Percentiles rank a stretch among this genome's conserved stretches.
Evolutionary conservation across 2,113 vertebrate species (phyloP).

Genomic region (Cettia cetti): DNA sequence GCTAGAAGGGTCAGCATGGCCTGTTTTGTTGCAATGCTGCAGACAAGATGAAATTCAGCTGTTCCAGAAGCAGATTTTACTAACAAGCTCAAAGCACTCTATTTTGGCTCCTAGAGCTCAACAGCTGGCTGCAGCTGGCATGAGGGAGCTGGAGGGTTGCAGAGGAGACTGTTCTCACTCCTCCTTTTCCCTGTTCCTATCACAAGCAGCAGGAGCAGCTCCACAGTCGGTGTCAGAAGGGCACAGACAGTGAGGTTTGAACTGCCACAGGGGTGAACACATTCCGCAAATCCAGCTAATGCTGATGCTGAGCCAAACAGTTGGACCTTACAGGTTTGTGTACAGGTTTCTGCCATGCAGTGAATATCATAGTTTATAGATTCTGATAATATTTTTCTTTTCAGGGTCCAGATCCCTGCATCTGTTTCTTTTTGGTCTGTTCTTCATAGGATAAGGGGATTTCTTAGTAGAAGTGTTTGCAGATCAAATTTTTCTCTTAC

Average conservation of each 20-base stretch:
- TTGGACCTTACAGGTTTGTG: neutral
- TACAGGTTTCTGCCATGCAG: neutral
- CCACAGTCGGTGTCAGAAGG: rapidly evolving
- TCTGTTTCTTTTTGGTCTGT: neutral
- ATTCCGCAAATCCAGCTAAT: neutral
- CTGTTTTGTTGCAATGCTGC: neutral
- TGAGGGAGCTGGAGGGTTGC: neutral
- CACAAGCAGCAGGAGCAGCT: neutral
- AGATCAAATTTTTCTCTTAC: neutral
- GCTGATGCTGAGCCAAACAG: neutral
- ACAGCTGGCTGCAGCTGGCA: slow-evolving; percentile 12
- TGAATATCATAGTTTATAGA: neutral
- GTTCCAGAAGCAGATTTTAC: neutral
- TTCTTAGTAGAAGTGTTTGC: neutral
- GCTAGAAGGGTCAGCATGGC: neutral
- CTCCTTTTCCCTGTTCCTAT: neutral
- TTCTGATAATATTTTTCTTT: neutral
- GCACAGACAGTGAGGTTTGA: neutral
- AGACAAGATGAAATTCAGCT: neutral
- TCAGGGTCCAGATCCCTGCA: neutral
- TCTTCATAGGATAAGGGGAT: neutral
- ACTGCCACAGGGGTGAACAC: rapidly evolving
- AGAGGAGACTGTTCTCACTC: neutral
- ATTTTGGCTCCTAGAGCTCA: neutral
- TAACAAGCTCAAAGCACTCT: neutral